Evolutionary conservation across 2,797 vertebrate genomes (phyloP).

Genomic region (Chromis chromis): DNA sequence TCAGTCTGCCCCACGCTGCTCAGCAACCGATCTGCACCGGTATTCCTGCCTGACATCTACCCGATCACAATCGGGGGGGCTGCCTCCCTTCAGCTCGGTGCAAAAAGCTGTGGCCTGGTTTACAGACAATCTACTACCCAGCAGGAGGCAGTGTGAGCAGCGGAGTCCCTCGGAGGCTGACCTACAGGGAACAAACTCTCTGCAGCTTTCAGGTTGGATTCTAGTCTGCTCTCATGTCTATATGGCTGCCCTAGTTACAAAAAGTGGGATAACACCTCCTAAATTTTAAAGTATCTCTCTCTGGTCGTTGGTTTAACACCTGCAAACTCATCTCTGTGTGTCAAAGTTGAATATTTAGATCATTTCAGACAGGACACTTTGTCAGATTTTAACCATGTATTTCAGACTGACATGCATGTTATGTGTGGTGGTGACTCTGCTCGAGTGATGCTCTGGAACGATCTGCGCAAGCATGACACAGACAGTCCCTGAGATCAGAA

Average conservation of each 20-base stretch:
- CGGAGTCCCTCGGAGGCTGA: slow-evolving; percentile 29
- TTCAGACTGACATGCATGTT: too few relatives aligned
- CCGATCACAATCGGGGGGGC: slow-evolving; percentile 23
- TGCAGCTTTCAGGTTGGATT: slow-evolving; percentile 29
- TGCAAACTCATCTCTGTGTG: too few relatives aligned
- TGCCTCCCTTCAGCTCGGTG: slow-evolving; percentile 10
- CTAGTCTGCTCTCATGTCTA: not conserved
- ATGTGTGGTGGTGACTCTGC: too few relatives aligned
- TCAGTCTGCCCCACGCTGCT: slow-evolving; percentile 11
- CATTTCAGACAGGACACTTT: too few relatives aligned
- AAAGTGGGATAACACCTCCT: not conserved
- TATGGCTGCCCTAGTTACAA: not conserved
- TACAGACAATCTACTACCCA: slow-evolving; percentile 50
- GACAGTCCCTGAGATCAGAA: too few relatives aligned
- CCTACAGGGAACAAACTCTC: slow-evolving; percentile 26
- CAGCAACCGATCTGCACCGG: slow-evolving; percentile 10
- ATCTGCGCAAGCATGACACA: too few relatives aligned
- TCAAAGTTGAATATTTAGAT: too few relatives aligned
- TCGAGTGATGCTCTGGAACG: too few relatives aligned
- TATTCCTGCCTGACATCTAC: slow-evolving; percentile 12
- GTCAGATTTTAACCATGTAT: too few relatives aligned
- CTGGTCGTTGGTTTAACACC: too few relatives aligned
- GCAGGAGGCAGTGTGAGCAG: slow-evolving; percentile 30
- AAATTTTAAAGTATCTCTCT: not conserved
- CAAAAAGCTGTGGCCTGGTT: slow-evolving; percentile 61